Evolutionary conservation across 2,113 vertebrate genomes (phyloP).

Genomic region (Raphicerus campestris): DNA sequence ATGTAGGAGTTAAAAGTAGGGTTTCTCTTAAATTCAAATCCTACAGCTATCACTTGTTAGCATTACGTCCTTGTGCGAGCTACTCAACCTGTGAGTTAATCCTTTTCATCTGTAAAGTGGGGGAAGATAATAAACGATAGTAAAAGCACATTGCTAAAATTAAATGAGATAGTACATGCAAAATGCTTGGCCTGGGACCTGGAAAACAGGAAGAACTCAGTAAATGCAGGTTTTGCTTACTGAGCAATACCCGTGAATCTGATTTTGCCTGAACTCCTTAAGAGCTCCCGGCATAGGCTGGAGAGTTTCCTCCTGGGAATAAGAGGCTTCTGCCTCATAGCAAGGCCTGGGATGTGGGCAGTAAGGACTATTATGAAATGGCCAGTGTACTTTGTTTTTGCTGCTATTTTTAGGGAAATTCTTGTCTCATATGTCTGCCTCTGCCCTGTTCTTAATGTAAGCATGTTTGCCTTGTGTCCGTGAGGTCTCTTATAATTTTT

Average conservation of each 20-base stretch:
- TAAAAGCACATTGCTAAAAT: neutral
- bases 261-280: neutral
- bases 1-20: neutral
- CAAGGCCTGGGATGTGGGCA: neutral
- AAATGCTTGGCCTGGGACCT: no score
- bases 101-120: neutral
- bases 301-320: neutral
- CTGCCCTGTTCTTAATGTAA: neutral
- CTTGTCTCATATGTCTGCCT: neutral
- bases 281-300: neutral
- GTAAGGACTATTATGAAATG: neutral
- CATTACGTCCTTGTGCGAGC: neutral
- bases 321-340: neutral
- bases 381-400: neutral
- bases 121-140: neutral
- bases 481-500: neutral
- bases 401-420: neutral
- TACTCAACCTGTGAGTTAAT: neutral
- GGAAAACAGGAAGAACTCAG: neutral
- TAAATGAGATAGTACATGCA: neutral
- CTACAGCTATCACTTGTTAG: neutral
- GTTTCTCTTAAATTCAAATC: neutral
- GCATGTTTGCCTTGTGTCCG: neutral
- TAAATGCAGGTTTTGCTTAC: neutral
- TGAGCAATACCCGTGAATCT: neutral